Evolutionary conservation across 2,797 vertebrate species (phyloP).

Genomic region (Perodicticus potto): DNA sequence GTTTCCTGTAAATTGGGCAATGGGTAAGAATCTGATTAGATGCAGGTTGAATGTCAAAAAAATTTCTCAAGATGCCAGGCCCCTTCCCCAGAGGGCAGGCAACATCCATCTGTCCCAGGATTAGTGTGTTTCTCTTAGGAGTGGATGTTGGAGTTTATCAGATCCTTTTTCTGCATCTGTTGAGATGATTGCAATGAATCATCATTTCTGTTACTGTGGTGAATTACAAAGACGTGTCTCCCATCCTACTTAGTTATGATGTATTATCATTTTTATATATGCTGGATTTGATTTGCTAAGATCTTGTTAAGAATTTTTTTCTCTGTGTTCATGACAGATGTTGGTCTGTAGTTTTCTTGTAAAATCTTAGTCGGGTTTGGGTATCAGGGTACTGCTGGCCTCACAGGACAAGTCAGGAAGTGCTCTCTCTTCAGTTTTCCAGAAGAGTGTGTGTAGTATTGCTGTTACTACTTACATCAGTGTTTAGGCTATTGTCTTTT

Average conservation of each 20-base stretch:
- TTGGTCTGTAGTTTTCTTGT: neutral
- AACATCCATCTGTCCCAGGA: neutral
- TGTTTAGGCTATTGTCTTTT: neutral
- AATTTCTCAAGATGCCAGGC: neutral
- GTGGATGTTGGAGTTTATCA: neutral
- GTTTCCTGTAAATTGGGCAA: neutral
- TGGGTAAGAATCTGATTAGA: neutral
- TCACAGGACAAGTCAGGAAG: neutral
- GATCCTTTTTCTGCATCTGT: neutral
- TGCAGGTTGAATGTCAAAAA: neutral
- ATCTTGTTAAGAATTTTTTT: neutral
- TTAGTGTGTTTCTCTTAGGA: neutral
- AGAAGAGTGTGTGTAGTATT: neutral
- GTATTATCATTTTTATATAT: neutral
- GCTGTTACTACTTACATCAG: neutral
- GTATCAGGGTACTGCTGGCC: neutral
- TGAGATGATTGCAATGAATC: neutral
- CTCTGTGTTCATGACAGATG: neutral
- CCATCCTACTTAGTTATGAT: neutral
- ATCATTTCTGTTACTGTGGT: neutral
- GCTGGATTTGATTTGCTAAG: conserved; percentile 25
- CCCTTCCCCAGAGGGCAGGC: neutral
- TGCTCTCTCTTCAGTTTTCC: neutral
- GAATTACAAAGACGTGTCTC: neutral
- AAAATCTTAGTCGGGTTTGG: neutral